phyloP scores from a whole-genome alignment of 2,888 invertebrate genomes.

The Epinotia demarniana region DNA sequence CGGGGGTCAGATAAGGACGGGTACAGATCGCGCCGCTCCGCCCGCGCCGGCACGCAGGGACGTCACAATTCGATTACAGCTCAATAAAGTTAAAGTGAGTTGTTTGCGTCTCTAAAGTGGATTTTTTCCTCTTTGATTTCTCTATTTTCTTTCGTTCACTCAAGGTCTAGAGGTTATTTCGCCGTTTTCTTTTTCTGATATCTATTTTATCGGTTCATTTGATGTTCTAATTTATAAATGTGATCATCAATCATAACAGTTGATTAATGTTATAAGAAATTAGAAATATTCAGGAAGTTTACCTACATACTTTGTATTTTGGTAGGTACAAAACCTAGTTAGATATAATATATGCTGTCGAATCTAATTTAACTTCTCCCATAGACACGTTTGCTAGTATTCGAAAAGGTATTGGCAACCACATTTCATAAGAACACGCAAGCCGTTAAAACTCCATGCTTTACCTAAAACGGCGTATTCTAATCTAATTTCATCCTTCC shows the following conservation, averaged over 20 bases:
- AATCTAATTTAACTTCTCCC: background rate
- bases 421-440: conserved; percentile 37
- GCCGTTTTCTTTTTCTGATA: conserved; percentile 42
- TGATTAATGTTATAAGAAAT: background rate
- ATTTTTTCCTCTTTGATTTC: conserved; percentile 81
- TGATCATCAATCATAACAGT: background rate
- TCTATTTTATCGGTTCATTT: conserved; percentile 15
- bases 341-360: background rate
- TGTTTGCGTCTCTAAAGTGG: conserved; percentile 84
- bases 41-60: conserved; percentile 74
- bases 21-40: conserved; percentile 75
- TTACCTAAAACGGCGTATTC: conserved; percentile 72
- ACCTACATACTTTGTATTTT: background rate
- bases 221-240: conserved; percentile 22
- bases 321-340: background rate
- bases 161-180: conserved; percentile 57
- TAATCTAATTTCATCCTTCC: conserved; percentile 80
- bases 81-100: conserved; percentile 85
- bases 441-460: conserved; percentile 72
- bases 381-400: background rate
- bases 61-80: conserved; percentile 85
- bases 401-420: conserved; percentile 4
- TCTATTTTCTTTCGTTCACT: conserved; percentile 65
- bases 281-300: background rate
- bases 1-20: conserved; percentile 83